Base-by-base conservation (phyloP, 2,113 vertebrate species). In the Petrocephalus microphthalmus region DNA sequence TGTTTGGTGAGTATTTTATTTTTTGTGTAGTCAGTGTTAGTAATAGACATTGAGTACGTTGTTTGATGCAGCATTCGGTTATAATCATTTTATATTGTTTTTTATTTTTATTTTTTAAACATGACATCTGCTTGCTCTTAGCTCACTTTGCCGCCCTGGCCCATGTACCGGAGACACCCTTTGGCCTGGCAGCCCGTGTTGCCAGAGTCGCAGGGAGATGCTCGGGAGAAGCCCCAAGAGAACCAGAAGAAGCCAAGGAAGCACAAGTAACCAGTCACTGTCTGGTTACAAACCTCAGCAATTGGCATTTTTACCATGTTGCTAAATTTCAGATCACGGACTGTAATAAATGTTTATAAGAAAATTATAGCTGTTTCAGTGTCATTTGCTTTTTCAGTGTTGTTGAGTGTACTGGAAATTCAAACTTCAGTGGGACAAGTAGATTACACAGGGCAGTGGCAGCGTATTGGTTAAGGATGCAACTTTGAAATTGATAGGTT, bases 141-240 rank as follows among this genome's bases (percentile, higher is more conserved):
- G 98, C 93, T 99, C 89, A 99, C 98, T 0, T 96, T 99, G 84
- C 98, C 98, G 29, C 98, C 98, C 0, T 99, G 98, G 98, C 97
- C 98, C 0, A 97, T 99, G 96, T 99, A 97, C 93, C 97, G 98
- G 88, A 94, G 91, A 89, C 96, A 96, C 83, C 98, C 98, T 82
- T 94, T 99, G 64, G 95, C 95, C 78, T 99, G 98, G 98, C 96
- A 99, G 89, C 97, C 98, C 1, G 92, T 92, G 22, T 51, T 98
- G 81, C 93, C 94, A 15, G 98, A 99, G 86, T 93, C 83, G 0
- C 91, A 93, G 45, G 90, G 90, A 0, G 98, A 99, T 33, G 54
- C 57, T 29, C 92, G 56, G 89, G 97, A 97, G 49, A 99, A 99
- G 93, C 97, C 97, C 91, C 93, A 96, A 85, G 95, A 96, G 90